Percentiles rank a stretch among this genome's conserved stretches.
phyloP scores from a whole-genome alignment of 2,888 invertebrate species.

The Synergus gifuensis region DNA sequence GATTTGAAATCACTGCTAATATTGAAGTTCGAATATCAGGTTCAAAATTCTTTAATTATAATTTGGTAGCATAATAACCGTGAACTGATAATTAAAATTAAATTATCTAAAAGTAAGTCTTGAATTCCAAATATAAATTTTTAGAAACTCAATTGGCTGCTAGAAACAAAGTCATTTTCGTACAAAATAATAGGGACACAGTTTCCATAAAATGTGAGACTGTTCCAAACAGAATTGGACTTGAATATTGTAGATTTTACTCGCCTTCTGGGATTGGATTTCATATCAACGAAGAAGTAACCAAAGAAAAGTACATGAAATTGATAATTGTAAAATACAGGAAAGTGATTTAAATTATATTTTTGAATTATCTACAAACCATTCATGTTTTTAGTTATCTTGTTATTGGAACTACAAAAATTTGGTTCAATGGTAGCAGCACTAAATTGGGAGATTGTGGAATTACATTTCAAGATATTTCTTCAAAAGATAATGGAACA shows the following conservation, averaged over 20 bases:
- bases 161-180: slow-evolving; percentile 67
- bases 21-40: slow-evolving; percentile 78
- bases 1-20: slow-evolving; percentile 75
- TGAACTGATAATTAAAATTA: neutral
- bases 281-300: slow-evolving; percentile 76
- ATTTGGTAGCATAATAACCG: neutral
- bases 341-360: neutral
- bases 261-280: slow-evolving; percentile 77
- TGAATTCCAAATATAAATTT: slow-evolving; percentile 5
- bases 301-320: slow-evolving; percentile 75
- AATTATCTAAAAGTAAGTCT: neutral
- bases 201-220: slow-evolving; percentile 77
- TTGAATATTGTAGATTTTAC: slow-evolving; percentile 79
- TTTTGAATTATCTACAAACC: slow-evolving; percentile 14
- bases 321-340: neutral
- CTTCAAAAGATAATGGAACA: slow-evolving; percentile 75
- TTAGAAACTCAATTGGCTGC: slow-evolving; percentile 74
- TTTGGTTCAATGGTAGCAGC: slow-evolving; percentile 77
- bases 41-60: neutral
- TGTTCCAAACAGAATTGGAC: slow-evolving; percentile 75
- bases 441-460: slow-evolving; percentile 79
- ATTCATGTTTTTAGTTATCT: slow-evolving; percentile 55
- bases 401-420: slow-evolving; percentile 76
- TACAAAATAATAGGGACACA: slow-evolving; percentile 63
- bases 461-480: slow-evolving; percentile 75